Base-by-base conservation (phyloP, 2,888 invertebrate genomes). In the Diabrotica balteata region DNA sequence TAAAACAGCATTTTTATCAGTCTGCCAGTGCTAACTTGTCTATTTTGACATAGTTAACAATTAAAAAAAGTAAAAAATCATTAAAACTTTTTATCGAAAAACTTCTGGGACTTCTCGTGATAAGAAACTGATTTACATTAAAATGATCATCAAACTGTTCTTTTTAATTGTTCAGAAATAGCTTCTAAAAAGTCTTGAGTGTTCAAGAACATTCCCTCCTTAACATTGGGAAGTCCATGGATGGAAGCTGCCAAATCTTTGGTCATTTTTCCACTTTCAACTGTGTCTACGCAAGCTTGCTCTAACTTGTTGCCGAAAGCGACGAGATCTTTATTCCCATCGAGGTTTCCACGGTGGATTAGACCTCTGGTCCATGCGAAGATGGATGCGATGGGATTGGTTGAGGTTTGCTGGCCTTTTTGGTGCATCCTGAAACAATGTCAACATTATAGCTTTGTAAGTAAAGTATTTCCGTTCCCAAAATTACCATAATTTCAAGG, bases 321-420 rank as follows among this genome's bases (percentile, higher is more conserved):
- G n/a, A 85, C 87, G 63, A 95, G 85, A 6, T 93, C 93, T 0
- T 90, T 88, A 46, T 92, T 95, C 72, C 86, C 85, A 80, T 96
- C 96, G 51, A 96, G 85, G 80, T 91, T 91, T 59, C 93, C 95
- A 73, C 96, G 88, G 81, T 96, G 96, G 61, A 89, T 87, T 57
- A 96, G 86, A 2, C 95, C 95, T 61, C 93, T 85, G 0, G 95
- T 95, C 95, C 95, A 96, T 8, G 95, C 96, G 85, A 93, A 96
- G 79, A 96, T 95, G 52, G 94, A 95, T 10, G 96, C 96, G 67
- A 96, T 91, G 8, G 96, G 95, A 85, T 96, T 96, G 66, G 96
- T 96, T 71, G 94, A 94, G 3, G 96, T 96, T 61, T 90, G 89
- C 79, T 91, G 88, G 65, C 95, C 95, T 86, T 93, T 91, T 84